A percentile compares a stretch with the other conserved stretches of the same genome.
phyloP scores from a whole-genome alignment of 2,113 vertebrate species.

The Tringa solitaria region DNA sequence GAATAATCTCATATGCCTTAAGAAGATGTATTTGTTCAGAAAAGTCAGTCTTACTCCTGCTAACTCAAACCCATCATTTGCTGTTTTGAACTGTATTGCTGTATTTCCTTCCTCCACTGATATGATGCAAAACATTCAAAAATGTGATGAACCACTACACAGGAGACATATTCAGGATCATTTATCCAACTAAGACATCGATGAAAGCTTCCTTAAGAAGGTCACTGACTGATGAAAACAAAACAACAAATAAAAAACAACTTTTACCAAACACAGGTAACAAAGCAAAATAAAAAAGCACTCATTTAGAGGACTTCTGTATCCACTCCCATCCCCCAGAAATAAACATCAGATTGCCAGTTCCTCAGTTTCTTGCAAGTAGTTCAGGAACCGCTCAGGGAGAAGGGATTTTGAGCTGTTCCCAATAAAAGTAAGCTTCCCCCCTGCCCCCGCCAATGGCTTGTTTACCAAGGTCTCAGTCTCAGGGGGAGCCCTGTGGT shows the following conservation, averaged over 20 bases:
- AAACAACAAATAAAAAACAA: neutral
- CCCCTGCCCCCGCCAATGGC: too few species aligned
- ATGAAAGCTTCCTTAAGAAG: neutral
- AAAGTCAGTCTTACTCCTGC: neutral
- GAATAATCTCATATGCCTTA: neutral
- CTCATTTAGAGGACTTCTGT: neutral
- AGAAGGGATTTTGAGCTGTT: neutral
- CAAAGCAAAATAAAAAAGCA: neutral
- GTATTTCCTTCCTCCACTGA: neutral
- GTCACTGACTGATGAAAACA: neutral
- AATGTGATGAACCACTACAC: neutral
- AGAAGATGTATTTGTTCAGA: neutral
- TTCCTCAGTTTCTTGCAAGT: accelerated
- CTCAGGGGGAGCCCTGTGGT: neutral
- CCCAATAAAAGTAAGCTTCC: neutral
- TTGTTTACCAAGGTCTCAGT: neutral
- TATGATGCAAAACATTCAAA: neutral
- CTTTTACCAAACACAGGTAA: neutral
- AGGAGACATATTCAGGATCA: neutral
- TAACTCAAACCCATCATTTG: neutral
- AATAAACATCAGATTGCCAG: neutral
- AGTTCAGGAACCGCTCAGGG: neutral
- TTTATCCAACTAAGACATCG: neutral
- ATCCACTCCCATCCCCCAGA: neutral
- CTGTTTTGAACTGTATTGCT: neutral